A percentile compares a stretch with the other conserved stretches of the same genome.
Conservation (phyloP, 2,113 vertebrate genomes). For the Vulpes ferrilata region DNA sequence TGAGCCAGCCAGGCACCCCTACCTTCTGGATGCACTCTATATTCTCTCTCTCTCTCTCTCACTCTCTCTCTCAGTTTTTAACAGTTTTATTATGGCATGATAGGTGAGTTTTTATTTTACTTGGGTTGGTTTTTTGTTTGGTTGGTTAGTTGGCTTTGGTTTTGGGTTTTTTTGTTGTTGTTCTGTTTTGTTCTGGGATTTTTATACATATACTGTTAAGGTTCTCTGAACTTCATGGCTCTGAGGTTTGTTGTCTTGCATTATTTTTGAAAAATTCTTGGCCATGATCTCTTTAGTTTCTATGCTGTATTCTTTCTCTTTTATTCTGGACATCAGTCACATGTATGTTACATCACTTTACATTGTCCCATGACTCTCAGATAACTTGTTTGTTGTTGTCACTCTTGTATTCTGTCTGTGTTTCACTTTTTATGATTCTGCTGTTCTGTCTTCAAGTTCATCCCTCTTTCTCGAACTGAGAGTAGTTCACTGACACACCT, state of each 20-base stretch:
- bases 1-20: background rate
- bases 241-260: background rate
- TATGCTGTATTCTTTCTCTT: background rate
- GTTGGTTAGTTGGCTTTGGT: too few relatives aligned
- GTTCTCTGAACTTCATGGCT: background rate
- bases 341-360: fast-evolving
- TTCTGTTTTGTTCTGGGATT: background rate
- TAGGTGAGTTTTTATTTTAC: background rate
- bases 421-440: background rate
- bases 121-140: background rate
- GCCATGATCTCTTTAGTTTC: background rate
- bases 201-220: background rate
- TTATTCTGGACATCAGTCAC: background rate
- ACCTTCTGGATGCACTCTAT: background rate
- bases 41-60: background rate
- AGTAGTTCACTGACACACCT: background rate
- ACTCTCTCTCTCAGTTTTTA: background rate
- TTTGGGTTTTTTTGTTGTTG: background rate
- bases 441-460: background rate
- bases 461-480: background rate
- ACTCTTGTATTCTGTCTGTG: background rate
- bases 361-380: background rate
- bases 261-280: background rate
- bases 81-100: background rate
- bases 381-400: background rate